Conservation (phyloP, 2,888 invertebrate species). For the Ochropleura plecta region DNA sequence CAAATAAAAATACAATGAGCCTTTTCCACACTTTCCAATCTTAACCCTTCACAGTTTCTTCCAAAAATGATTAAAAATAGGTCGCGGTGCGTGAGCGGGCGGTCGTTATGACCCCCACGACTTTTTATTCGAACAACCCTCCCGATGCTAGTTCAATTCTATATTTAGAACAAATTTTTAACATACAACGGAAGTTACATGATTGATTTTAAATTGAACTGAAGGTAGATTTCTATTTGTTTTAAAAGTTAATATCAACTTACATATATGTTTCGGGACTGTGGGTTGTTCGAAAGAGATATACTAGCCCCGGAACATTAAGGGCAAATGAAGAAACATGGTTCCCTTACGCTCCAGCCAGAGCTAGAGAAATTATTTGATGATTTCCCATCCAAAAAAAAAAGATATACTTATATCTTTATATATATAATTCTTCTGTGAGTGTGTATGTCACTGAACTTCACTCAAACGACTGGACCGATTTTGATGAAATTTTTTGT, state of each 20-base stretch:
- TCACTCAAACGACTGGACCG: too few relatives aligned
- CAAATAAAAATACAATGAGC: conserved; percentile 47
- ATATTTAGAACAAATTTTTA: conserved; percentile 46
- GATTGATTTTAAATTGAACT: conserved; percentile 54
- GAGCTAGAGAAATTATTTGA: too few relatives aligned
- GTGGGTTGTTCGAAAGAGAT: too few relatives aligned
- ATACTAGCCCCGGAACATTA: too few relatives aligned
- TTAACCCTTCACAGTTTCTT: conserved; percentile 82
- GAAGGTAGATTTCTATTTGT: not conserved
- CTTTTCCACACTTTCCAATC: conserved; percentile 68
- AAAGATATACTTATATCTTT: too few relatives aligned
- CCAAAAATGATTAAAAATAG: conserved; percentile 90
- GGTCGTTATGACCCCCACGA: conserved; percentile 82
- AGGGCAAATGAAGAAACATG: too few relatives aligned
- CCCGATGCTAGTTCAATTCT: conserved; percentile 55
- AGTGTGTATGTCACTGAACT: too few relatives aligned
- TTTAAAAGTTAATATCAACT: not conserved
- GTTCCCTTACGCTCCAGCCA: too few relatives aligned
- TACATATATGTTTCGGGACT: too few relatives aligned
- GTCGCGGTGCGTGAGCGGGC: conserved; percentile 84
- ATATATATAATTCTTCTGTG: too few relatives aligned
- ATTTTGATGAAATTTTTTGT: too few relatives aligned
- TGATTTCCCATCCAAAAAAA: too few relatives aligned
- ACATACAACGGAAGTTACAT: conserved; percentile 32
- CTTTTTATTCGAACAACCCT: conserved; percentile 75